These are phyloP conservation scores for Hassar affinis DNA, from an alignment of 2,113 vertebrate genomes.

Conservation along the genomic window DNA sequence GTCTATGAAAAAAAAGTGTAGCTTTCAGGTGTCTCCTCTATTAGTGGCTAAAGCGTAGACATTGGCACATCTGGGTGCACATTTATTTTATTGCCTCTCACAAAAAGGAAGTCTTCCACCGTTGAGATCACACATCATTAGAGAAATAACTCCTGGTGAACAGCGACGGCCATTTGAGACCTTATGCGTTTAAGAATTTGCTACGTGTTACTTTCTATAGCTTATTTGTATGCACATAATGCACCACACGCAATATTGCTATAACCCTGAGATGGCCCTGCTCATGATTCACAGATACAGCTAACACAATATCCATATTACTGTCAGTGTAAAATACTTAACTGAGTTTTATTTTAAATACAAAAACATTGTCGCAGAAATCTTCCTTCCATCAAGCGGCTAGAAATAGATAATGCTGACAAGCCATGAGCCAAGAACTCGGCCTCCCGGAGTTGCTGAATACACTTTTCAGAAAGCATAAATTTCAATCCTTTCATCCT, in stretches of 20 bases:
- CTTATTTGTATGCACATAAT: neutral
- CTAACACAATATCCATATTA: neutral
- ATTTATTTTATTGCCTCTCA: neutral
- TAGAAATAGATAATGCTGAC: slow-evolving; percentile 15
- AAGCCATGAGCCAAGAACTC: neutral
- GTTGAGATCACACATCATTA: too few species aligned
- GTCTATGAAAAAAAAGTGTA: neutral
- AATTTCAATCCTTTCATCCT: slow-evolving; percentile 24
- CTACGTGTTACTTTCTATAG: too few species aligned
- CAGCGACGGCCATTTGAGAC: too few species aligned
- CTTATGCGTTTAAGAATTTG: neutral
- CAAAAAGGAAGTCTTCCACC: neutral
- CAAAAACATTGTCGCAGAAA: slow-evolving; percentile 1
- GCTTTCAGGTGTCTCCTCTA: neutral
- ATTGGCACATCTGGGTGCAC: neutral
- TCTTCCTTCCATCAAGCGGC: neutral
- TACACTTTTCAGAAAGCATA: slow-evolving; percentile 41
- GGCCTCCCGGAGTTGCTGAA: slow-evolving; percentile 22
- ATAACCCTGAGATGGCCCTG: neutral
- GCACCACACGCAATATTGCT: neutral
- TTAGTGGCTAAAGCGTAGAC: neutral
- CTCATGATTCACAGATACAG: slow-evolving; percentile 29
- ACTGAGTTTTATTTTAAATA: slow-evolving; percentile 14
- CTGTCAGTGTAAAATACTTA: neutral
- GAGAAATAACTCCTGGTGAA: neutral